Base-by-base conservation (phyloP, 2,888 invertebrate genomes). In the Lagria hirta region DNA sequence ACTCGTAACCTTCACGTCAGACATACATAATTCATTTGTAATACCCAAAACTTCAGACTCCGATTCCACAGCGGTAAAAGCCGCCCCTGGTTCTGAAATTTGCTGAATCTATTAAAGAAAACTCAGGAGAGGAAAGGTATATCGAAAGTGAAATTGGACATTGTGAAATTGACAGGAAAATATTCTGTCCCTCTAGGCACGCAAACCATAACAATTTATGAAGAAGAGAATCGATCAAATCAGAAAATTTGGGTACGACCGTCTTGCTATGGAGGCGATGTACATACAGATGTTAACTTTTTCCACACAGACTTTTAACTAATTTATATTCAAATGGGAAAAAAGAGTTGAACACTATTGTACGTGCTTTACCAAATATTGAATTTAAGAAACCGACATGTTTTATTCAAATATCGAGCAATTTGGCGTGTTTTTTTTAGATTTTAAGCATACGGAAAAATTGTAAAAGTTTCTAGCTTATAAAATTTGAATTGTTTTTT, bases 21-120 rank as follows among this genome's bases (percentile, higher is more conserved):
- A 36, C 37, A 48, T 48, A 49, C 53, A 55, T 54, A 55, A 55
- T 55, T 54, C 53, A 55, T 55, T 42, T 34, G 49, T 49, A 54
- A 52, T 54, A 55, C 50, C 40, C 48, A 33, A 29, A 46, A 41
- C 43, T 49, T 38, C 32, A 38, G 36, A 35, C 36, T 41, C 32
- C 40, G 41, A 46, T 45, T 45, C 33, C 42, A 27, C 20, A 18
- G 20, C 27, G 42, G 43, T 30, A 38, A 38, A 16, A 33, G 48
- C 44, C 43, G 48, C 50, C 37, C 46, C 40, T 36, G 48, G 52
- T 47, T 41, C 51, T 48, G 42, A 51, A 53, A 51, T 53, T 53
- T 54, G 53, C 53, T 57, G 52, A 57, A 53, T 54, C 53, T 52
- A 54, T 54, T 53, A 45, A 42, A 40, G 34, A 34, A 24, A 47